Conservation (phyloP, 2,113 vertebrate species). For the Empidonax alnorum region DNA sequence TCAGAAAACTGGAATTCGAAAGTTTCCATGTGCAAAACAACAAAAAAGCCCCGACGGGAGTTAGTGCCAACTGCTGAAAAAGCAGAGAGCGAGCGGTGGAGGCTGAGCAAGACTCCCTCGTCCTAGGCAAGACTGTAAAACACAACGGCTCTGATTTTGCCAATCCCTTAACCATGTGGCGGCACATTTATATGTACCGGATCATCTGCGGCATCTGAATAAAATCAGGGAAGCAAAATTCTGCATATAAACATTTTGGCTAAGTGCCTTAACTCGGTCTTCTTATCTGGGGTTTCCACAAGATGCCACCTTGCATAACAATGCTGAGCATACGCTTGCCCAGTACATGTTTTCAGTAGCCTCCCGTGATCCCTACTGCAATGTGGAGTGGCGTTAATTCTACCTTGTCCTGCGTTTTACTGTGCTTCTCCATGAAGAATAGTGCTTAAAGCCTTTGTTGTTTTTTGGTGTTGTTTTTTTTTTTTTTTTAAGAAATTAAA, state of each 20-base stretch:
- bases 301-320: constrained; percentile 62
- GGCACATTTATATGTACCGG: constrained; percentile 27
- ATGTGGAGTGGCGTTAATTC: background rate
- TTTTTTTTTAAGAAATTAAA: background rate
- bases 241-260: constrained; percentile 68
- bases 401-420: background rate
- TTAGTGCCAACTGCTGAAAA: constrained; percentile 60
- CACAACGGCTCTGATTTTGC: constrained; percentile 60
- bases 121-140: constrained; percentile 66
- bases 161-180: constrained; percentile 63
- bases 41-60: constrained; percentile 58
- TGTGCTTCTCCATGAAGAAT: background rate
- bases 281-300: constrained; percentile 62
- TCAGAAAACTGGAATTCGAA: constrained; percentile 7
- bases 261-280: constrained; percentile 53
- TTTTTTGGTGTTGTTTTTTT: background rate
- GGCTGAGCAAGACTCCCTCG: constrained; percentile 41
- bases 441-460: background rate
- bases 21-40: constrained; percentile 55
- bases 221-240: constrained; percentile 71
- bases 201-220: constrained; percentile 68
- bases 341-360: constrained; percentile 7
- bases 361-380: background rate
- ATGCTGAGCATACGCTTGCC: constrained; percentile 34
- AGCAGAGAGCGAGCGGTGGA: constrained; percentile 41